Evolutionary conservation across 2,888 invertebrate genomes (phyloP), one percentile per base, ranked within the genome.

Genomic region (Crossocerus cetratus): DNA sequence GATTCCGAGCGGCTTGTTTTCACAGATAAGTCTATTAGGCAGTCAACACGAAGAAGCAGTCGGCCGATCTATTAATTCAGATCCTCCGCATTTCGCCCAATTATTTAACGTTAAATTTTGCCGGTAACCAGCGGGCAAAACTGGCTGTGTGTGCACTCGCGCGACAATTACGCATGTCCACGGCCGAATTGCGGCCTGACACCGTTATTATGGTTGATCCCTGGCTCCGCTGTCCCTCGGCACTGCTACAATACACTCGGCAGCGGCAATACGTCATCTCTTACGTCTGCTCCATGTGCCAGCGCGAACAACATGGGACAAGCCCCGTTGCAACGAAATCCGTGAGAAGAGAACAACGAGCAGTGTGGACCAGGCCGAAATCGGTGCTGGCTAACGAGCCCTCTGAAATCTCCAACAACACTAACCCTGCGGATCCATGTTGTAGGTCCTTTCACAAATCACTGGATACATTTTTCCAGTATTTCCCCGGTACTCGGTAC

Each of bases 221-320:
- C 55, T 76, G 78, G 77, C 76, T 65, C 72, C 59, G 77, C 80
- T 83, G 74, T 72, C 5, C 49, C 49, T 69, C 76, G 72, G 65
- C 74, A 80, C 78, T 74, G 75, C 71, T 77, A 80, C 75, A 70
- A 78, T 84, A 81, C 75, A 78, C 81, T 65, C 64, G 66, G 32
- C 8, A 32, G 0, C 23, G 72, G 84, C 77, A 79, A 86, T 86
- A 82, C 81, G 81, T 85, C 83, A 85, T 72, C 77, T 74, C 71
- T 60, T 76, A 78, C 78, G 85, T 86, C 86, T 77, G 73, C 70
- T 73, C 81, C 84, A 85, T 74, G 85, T 79, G 79, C 75, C 76
- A 75, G 76, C 32, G 32, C 8, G 32, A 32, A 32, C 32, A 32
- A 32, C 32, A 32, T 32, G 32, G 58, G 23, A 23, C 60, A 42